phyloP scores from a whole-genome alignment of 1,140 invertebrate genomes.

The Reticulitermes speratus region DNA sequence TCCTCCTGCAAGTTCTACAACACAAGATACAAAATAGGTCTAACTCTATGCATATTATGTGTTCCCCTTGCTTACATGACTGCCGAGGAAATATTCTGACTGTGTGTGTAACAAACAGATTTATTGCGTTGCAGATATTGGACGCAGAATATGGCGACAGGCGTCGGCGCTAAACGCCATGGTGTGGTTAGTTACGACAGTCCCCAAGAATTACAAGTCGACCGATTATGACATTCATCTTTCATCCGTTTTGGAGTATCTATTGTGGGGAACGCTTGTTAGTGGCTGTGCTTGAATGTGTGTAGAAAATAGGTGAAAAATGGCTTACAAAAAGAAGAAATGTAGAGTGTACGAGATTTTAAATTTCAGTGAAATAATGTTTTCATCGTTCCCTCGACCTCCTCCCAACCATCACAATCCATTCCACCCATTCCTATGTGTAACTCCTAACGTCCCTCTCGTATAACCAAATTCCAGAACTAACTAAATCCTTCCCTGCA shows the following conservation, averaged over 20 bases:
- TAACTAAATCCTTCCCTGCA: background rate
- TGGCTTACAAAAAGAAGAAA: background rate
- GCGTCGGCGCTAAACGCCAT: background rate
- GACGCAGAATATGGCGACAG: background rate
- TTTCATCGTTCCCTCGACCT: background rate
- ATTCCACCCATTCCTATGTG: background rate
- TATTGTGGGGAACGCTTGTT: background rate
- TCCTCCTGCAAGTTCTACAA: too few species aligned
- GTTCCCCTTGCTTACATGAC: too few species aligned
- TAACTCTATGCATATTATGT: too few species aligned
- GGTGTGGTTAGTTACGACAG: background rate
- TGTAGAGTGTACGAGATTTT: background rate
- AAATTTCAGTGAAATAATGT: background rate
- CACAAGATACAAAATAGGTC: too few species aligned
- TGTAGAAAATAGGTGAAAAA: background rate
- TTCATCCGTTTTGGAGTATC: background rate
- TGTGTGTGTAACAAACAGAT: background rate
- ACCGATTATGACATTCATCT: background rate
- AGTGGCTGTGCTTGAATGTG: background rate
- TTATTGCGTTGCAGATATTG: background rate
- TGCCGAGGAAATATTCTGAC: too few species aligned
- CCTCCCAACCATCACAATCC: background rate
- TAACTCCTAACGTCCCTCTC: background rate
- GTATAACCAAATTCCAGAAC: background rate
- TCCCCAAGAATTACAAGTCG: background rate